Conservation (phyloP, 2,888 invertebrate genomes). For the Meandrusa payeni region DNA sequence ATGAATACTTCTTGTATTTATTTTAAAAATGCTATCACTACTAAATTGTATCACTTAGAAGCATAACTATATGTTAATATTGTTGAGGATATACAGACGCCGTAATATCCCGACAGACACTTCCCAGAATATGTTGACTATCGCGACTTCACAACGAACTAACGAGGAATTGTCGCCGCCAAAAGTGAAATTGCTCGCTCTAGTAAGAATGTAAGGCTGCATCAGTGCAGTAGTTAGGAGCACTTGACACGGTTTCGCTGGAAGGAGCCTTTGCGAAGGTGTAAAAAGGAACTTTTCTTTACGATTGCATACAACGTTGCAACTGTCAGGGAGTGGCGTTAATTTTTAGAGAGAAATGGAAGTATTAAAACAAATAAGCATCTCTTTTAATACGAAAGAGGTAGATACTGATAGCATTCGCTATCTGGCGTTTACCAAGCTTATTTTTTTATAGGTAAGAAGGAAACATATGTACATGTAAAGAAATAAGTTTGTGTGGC, state of each 20-base stretch:
- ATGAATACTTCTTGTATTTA: no score
- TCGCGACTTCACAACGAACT: conserved; percentile 2
- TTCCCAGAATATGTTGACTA: conserved; percentile 1
- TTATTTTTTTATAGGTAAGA: no score
- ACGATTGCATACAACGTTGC: background rate
- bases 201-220: conserved; percentile 19
- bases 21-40: no score
- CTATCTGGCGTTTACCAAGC: no score
- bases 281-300: conserved; percentile 15
- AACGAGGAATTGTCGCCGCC: conserved; percentile 23
- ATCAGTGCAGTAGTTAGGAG: conserved; percentile 35
- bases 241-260: conserved; percentile 40
- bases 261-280: conserved; percentile 11
- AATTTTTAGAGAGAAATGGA: no score
- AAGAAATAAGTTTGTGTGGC: no score
- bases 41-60: no score
- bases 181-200: conserved; percentile 9
- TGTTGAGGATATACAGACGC: background rate
- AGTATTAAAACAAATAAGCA: no score
- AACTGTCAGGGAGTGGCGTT: background rate
- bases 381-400: no score
- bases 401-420: no score
- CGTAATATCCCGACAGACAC: background rate
- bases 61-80: no score
- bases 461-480: no score